Conservation (phyloP, 2,113 vertebrate species). For the Malurus alboscapulatus region DNA sequence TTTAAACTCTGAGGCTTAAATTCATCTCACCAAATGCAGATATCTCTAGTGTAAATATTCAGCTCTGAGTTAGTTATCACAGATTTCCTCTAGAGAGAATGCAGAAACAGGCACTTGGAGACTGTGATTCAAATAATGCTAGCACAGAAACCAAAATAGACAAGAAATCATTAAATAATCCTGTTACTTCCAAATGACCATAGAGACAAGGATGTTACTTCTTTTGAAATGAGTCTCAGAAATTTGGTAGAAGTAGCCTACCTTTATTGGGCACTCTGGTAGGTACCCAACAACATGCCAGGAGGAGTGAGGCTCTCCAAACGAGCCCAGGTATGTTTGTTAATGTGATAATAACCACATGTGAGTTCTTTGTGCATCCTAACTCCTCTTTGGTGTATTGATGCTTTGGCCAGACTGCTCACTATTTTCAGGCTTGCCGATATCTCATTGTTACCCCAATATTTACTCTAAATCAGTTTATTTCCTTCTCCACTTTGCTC, state of each 20-base stretch:
- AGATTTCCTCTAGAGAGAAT: background rate
- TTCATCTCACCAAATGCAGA: background rate
- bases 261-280: background rate
- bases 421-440: background rate
- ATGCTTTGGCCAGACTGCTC: background rate
- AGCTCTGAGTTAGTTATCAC: background rate
- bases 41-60: background rate
- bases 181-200: background rate
- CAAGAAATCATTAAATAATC: background rate
- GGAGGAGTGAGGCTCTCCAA: background rate
- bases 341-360: background rate
- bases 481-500: background rate
- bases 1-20: background rate
- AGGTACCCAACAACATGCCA: background rate
- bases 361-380: background rate
- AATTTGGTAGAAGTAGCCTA: background rate
- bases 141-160: background rate
- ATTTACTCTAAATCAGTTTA: background rate
- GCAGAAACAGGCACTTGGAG: background rate
- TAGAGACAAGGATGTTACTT: background rate
- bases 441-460: fast-evolving
- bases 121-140: background rate
- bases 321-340: background rate
- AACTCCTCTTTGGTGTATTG: background rate
- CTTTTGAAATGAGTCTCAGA: background rate